A percentile compares a stretch with the other conserved stretches of the same genome.
These are phyloP conservation scores for Thoracochromis brauschi DNA, from an alignment of 2,113 vertebrate genomes.

Conservation along the genomic window DNA sequence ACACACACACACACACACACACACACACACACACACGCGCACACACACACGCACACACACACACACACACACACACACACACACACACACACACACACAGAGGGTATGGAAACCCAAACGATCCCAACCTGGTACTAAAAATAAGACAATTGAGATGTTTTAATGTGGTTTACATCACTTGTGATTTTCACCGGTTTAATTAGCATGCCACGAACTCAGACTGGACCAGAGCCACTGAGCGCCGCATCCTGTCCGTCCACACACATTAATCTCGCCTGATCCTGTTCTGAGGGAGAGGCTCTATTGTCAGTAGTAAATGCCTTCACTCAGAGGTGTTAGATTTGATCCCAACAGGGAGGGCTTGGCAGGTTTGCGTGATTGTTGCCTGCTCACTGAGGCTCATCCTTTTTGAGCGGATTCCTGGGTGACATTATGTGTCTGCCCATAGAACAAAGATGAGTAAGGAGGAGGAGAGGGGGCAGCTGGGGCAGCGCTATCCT, in stretches of 20 bases:
- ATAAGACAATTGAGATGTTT: constrained; percentile 20
- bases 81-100: neutral
- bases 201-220: constrained; percentile 51
- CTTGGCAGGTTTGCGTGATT: constrained; percentile 64
- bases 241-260: constrained; percentile 32
- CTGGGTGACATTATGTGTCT: constrained; percentile 69
- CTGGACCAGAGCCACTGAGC: constrained; percentile 20
- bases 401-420: constrained; percentile 68
- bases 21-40: neutral
- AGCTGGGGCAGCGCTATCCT: constrained; percentile 62
- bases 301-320: constrained; percentile 57
- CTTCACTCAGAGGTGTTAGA: constrained; percentile 58
- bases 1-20: neutral
- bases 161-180: constrained; percentile 41
- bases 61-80: neutral
- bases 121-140: neutral
- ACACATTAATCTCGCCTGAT: constrained; percentile 52
- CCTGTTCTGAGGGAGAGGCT: constrained; percentile 53
- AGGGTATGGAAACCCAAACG: constrained; percentile 8
- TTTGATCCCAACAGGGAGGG: constrained; percentile 58
- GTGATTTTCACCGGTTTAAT: constrained; percentile 65
- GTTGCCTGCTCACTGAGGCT: constrained; percentile 71
- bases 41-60: neutral
- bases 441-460: constrained; percentile 64
- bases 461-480: constrained; percentile 24